Evolutionary conservation across 2,797 vertebrate genomes (phyloP), one percentile per base, ranked within the genome.

Genomic region (Periparus ater): DNA sequence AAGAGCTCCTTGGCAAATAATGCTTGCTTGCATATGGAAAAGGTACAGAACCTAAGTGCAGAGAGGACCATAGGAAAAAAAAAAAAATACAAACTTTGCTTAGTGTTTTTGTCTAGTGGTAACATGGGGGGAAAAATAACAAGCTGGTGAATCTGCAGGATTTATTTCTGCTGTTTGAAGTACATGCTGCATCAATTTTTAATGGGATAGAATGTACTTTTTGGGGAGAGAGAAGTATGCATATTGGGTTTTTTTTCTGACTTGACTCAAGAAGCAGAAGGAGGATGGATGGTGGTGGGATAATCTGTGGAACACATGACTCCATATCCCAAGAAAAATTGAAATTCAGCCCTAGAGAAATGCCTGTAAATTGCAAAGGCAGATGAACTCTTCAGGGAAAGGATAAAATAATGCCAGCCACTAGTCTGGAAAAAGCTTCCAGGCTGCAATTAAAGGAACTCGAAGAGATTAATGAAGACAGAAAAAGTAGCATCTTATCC

Each of bases 331-430:
- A 91, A n/a, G 68, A 84, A 90, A 81, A 81, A 76, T 1, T 78
- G 29, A 65, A 55, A 73, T 87, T 86, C 71, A 74, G 6, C 86
- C 74, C 72, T 82, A 68, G 88, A 91, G 86, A 94, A 87, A 89
- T 88, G 84, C 78, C 68, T 85, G 72, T 60, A 95, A 95, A 83
- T 85, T 80, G 91, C 84, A 91, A 91, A 91, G 77, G 80, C 88
- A 93, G 84, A 38, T 91, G 75, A 95, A 85, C 45, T 79, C 67
- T 82, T 73, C 13, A 21, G 81, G 84, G 77, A 91, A 80, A 44
- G 53, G 50, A 85, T 85, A 87, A 93, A 95, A 83, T 91, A 88
- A 83, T 70, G 74, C 30, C 62, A 94, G 34, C 30, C 67, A 40
- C 55, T 76, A 50, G 53, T 50, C 40, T 87, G 55, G 60, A 86